Conservation (phyloP, 2,797 vertebrate species). For the Pipistrellus pygmaeus region DNA sequence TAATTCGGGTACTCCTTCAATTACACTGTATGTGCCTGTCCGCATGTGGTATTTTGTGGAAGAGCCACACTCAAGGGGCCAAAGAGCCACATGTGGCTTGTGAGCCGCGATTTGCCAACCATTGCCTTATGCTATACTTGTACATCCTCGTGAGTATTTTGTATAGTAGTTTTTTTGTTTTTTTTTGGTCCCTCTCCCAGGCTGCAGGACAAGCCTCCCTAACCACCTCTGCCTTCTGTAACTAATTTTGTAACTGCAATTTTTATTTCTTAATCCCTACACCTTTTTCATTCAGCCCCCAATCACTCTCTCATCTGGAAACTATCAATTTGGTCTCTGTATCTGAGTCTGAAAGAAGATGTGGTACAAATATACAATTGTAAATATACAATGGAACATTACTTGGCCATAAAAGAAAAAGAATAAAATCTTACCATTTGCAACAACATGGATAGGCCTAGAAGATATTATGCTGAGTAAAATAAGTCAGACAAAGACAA, state of each 20-base stretch:
- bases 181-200: too few relatives aligned
- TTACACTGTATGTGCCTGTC: too few relatives aligned
- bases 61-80: too few relatives aligned
- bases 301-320: background rate
- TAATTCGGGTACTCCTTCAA: too few relatives aligned
- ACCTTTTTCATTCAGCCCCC: background rate
- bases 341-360: background rate
- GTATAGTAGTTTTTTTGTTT: too few relatives aligned
- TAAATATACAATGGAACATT: background rate
- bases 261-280: background rate
- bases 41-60: too few relatives aligned
- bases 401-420: background rate
- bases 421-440: background rate
- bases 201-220: too few relatives aligned
- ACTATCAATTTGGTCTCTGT: background rate
- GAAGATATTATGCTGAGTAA: background rate
- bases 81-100: too few relatives aligned
- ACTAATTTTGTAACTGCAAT: background rate
- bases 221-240: too few relatives aligned
- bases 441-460: background rate
- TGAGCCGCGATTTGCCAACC: too few relatives aligned
- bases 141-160: background rate
- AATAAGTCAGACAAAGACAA: background rate
- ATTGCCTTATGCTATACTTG: background rate
- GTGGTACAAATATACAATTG: background rate